Conservation (phyloP, 2,113 vertebrate genomes). For the Eleginops maclovinus region DNA sequence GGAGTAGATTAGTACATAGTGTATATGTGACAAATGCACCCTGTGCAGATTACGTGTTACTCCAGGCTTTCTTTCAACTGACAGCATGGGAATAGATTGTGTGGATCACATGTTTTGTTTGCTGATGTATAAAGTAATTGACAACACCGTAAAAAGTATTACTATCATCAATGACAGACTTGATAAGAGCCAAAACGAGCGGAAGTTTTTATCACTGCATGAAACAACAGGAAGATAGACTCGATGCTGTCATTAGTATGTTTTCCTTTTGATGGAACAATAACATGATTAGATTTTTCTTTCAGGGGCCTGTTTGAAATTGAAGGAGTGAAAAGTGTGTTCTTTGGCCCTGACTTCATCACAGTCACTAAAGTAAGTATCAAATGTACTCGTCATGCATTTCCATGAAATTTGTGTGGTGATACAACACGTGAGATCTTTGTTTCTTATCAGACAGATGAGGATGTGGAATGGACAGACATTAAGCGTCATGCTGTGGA, state of each 20-base stretch:
- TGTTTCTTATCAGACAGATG: constrained; percentile 75
- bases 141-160: not conserved
- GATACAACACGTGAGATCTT: not conserved
- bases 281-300: constrained; percentile 37
- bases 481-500: constrained; percentile 80
- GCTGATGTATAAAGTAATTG: not conserved
- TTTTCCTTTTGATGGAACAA: constrained; percentile 3
- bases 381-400: not conserved
- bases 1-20: not conserved
- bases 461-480: constrained; percentile 83
- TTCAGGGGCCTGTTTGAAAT: constrained; percentile 85
- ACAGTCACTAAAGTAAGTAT: constrained; percentile 85
- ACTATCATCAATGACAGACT: not conserved
- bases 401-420: not conserved
- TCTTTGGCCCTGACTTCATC: constrained; percentile 88
- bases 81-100: not conserved
- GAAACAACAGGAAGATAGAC: not conserved
- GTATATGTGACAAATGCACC: not conserved
- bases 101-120: constrained; percentile 15
- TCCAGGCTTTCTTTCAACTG: not conserved
- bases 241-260: not conserved
- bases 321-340: constrained; percentile 87
- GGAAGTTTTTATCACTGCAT: constrained; percentile 7
- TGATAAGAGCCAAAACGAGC: constrained; percentile 5
- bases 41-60: not conserved